Evolutionary conservation across 2,797 vertebrate genomes (phyloP), one percentile per base, ranked within the genome.

Genomic region (Thalassophryne amazonica): DNA sequence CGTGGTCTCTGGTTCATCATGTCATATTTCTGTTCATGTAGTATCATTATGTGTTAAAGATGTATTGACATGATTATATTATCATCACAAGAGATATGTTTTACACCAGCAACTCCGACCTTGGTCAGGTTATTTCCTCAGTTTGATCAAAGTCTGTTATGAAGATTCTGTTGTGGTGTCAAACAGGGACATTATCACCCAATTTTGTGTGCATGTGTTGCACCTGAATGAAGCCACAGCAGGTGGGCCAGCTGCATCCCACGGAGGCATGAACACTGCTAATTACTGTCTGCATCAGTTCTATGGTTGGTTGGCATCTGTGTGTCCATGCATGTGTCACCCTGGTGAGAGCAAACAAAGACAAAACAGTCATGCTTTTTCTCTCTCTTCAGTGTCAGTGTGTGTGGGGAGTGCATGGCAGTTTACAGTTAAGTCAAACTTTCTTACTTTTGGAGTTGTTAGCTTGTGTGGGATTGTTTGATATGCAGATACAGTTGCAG

Each of bases 221-320:
- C 52, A 51, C 19, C 50, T 60, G 73, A 64, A 61, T 76, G 41
- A 63, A 64, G 60, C 41, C 72, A 59, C 74, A 69, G 70, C 61
- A 59, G 72, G 69, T 68, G 72, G 73, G 64, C 69, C 45, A 52
- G 55, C 53, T 64, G 54, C 32, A 69, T 75, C 73, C 80, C 65
- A 73, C 65, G 55, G 49, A 76, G 46, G 41, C 65, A 69, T 69
- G 73, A 69, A 68, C 70, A 81, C 46, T 47, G 46, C 70, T 78
- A 81, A 81, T 85, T 83, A 71, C 54, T 78, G 72, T 70, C 69
- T 78, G 68, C 63, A 70, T 68, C 63, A 72, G 60, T 69, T 14
- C 69, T 42, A 42, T 53, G 77, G 55, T 56, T 43, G 42, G 56
- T 70, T 69, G 62, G 55, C 66, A 60, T 69, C 35, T 11, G 30